Evolutionary conservation across 2,797 vertebrate genomes (phyloP).

Genomic region (Stomatorhinus walkeri): DNA sequence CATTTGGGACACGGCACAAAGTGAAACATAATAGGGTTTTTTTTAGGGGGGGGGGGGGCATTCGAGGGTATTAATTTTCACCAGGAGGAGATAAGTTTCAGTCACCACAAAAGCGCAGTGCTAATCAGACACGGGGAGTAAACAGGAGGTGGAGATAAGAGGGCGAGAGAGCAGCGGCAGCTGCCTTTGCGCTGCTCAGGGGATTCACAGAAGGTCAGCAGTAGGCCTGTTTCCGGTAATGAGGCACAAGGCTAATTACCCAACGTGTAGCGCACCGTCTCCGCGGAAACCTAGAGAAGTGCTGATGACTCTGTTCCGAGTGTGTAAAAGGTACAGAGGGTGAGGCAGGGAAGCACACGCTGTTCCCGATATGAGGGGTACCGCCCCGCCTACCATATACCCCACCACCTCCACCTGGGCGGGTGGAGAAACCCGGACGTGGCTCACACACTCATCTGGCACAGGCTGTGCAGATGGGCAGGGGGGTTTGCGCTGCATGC

Average conservation of each 20-base stretch:
- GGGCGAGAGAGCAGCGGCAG: neutral
- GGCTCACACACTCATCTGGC: neutral
- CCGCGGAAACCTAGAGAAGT: neutral
- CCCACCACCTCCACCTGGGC: neutral
- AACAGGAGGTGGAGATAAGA: constrained; percentile 27
- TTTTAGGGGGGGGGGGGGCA: neutral
- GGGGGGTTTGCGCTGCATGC: neutral
- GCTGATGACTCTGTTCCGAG: neutral
- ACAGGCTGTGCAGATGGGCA: neutral
- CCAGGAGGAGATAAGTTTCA: constrained; percentile 30
- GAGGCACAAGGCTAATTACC: neutral
- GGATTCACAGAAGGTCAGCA: neutral
- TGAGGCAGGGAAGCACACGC: neutral
- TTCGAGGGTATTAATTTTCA: neutral
- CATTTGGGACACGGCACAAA: neutral
- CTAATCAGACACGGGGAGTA: constrained; percentile 34
- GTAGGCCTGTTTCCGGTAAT: neutral
- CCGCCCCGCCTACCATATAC: neutral
- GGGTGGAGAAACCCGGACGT: neutral
- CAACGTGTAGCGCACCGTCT: neutral
- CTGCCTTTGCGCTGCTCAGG: neutral
- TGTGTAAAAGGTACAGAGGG: neutral
- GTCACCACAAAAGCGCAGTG: constrained; percentile 32
- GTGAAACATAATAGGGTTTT: neutral
- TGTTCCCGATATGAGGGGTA: neutral